Base-by-base conservation (phyloP, 1,140 invertebrate species). In the Helicoverpa zea region DNA sequence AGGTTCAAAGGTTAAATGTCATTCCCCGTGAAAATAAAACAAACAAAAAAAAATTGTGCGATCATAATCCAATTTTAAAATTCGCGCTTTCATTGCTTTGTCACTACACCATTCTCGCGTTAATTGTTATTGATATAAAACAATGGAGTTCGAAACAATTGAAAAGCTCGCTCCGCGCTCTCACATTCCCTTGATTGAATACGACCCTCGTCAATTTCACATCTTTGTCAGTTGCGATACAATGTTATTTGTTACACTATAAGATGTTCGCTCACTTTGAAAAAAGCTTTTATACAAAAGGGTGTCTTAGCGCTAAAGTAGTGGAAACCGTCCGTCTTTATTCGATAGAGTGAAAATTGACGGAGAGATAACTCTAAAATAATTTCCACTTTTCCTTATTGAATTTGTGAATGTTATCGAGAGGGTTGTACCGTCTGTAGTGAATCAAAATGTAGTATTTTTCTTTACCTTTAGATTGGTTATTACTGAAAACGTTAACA, bases 171-270 rank as follows among this genome's bases (percentile, higher is more conserved):
- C 59, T 51, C 56, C 30, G 14, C 30, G 66, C 23, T 51, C 58
- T 64, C 47, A 49, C 3, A 49, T 61, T 51, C 47, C 29, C 49
- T 64, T 64, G 75, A 77, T 76, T 77, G 61, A 77, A 64, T 59
- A 23, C 14, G 30, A 83, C 82, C 82, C 82, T 83, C 70, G 79
- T 83, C 79, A 83, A 81, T 81, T 81, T 81, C 79, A 74, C 68
- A 73, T 80, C 78, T 61, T 35, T 75, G 73, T 61, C 49, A 70
- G 49, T 66, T 13, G 49, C 18, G 29, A 77, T 63, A 64, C 61
- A 66, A 77, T 81, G 70, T 81, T 81, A 72, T 64, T 54, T 70
- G 47, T 43, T 52, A 64, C 54, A 66, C 35, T 51, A 59, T 76
- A 23, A 52, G 23, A 64, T 23, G 43, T 54, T 23, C 47, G 29